A percentile compares a stretch with the other conserved stretches of the same genome.
Evolutionary conservation across 2,113 vertebrate genomes (phyloP).

Genomic region (Gallinago jamesoni): DNA sequence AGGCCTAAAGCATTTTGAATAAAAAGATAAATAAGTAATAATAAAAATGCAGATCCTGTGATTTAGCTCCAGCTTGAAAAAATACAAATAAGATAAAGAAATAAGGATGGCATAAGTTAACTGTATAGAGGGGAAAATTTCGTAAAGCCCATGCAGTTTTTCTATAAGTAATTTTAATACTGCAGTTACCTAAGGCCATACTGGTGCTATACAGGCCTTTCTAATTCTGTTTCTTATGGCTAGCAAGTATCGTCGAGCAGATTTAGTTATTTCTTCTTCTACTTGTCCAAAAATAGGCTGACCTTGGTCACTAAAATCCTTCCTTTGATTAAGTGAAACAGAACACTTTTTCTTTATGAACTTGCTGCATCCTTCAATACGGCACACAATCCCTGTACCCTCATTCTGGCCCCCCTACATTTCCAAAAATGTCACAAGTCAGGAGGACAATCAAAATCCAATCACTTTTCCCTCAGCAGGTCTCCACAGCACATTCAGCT

Average conservation of each 20-base stretch:
- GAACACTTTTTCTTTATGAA: not conserved
- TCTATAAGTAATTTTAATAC: not conserved
- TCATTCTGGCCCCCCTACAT: not conserved
- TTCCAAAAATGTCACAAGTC: slow-evolving; percentile 43
- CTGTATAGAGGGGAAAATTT: not conserved
- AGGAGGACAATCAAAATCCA: slow-evolving; percentile 49
- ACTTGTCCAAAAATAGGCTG: not conserved
- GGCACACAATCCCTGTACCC: not conserved
- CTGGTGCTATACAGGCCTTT: not conserved
- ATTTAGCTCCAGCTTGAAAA: not conserved
- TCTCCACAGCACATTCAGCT: not conserved
- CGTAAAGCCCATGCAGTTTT: not conserved
- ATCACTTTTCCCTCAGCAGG: slow-evolving; percentile 52
- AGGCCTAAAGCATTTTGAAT: not conserved
- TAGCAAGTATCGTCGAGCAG: not conserved
- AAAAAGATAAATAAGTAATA: not conserved
- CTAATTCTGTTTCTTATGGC: not conserved
- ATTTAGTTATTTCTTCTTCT: not conserved
- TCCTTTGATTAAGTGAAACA: not conserved
- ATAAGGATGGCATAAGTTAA: no score
- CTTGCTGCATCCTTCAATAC: not conserved
- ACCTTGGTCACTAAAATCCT: not conserved
- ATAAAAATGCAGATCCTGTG: not conserved
- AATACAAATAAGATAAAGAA: not conserved
- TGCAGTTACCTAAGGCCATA: not conserved